A percentile compares a stretch with the other conserved stretches of the same genome.
Conservation (phyloP, 2,888 invertebrate genomes). For the Proisotoma minuta region DNA sequence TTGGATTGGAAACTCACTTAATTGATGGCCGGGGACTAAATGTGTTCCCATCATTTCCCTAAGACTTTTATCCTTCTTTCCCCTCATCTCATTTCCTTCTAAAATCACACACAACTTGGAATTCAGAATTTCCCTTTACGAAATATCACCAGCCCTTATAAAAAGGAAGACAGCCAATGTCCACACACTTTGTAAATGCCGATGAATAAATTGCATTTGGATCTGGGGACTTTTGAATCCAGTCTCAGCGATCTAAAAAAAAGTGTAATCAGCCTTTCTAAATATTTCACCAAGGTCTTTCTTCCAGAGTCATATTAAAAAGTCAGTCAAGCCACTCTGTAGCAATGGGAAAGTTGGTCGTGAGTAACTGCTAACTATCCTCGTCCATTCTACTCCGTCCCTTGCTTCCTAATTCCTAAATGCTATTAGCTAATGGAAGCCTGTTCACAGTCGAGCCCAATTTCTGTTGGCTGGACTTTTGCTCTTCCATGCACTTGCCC, state of each 20-base stretch:
- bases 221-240: background rate
- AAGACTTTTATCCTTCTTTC: conserved; percentile 31
- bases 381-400: conserved; percentile 25
- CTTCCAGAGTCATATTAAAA: conserved; percentile 25
- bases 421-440: conserved; percentile 42
- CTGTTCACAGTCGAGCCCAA: background rate
- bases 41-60: conserved; percentile 32
- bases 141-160: no score
- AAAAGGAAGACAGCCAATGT: no score
- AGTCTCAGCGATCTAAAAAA: conserved; percentile 9
- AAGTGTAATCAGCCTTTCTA: conserved; percentile 30
- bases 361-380: background rate
- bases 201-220: background rate
- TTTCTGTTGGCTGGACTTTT: background rate
- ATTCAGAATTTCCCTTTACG: no score
- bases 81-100: conserved; percentile 17
- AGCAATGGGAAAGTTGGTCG: background rate
- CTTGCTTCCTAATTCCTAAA: conserved; percentile 35
- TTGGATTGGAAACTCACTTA: conserved; percentile 22
- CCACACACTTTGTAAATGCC: background rate
- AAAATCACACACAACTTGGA: background rate
- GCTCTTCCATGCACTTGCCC: background rate
- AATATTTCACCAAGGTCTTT: conserved; percentile 33
- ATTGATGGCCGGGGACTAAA: conserved; percentile 30
- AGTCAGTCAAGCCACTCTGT: background rate